phyloP scores from a whole-genome alignment of 1,140 invertebrate species.

The Galleria mellonella region DNA sequence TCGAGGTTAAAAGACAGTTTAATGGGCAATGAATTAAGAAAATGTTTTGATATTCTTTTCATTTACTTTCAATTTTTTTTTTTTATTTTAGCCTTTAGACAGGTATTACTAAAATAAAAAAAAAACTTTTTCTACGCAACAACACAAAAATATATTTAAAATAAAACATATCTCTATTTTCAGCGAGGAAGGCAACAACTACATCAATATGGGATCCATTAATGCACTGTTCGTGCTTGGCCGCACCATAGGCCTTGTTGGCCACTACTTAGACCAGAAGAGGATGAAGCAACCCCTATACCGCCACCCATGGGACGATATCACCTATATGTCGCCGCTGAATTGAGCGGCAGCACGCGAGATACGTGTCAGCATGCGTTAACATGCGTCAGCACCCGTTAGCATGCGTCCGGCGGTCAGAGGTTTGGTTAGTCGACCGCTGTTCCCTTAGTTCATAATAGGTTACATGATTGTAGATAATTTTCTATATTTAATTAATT shows the following conservation, averaged over 20 bases:
- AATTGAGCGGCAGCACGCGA: constrained; percentile 24
- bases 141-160: too few species aligned
- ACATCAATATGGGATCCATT: constrained; percentile 97
- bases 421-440: not conserved
- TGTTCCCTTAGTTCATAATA: not conserved
- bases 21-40: too few species aligned
- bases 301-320: constrained; percentile 99
- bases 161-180: constrained; percentile 13
- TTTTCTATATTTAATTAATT: too few species aligned
- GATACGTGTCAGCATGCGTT: not conserved
- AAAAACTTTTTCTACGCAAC: too few species aligned
- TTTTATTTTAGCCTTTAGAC: too few species aligned
- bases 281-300: constrained; percentile 98
- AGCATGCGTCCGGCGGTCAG: not conserved
- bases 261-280: constrained; percentile 99
- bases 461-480: not conserved
- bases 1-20: too few species aligned
- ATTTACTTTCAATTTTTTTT: too few species aligned
- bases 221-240: constrained; percentile 99
- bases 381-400: not conserved
- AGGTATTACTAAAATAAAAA: too few species aligned
- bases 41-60: too few species aligned
- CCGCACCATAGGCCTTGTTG: constrained; percentile 98
- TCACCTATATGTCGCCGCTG: constrained; percentile 92
- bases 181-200: constrained; percentile 98